Evolutionary conservation across 2,888 invertebrate genomes (phyloP).

Genomic region (Candidula unifasciata): DNA sequence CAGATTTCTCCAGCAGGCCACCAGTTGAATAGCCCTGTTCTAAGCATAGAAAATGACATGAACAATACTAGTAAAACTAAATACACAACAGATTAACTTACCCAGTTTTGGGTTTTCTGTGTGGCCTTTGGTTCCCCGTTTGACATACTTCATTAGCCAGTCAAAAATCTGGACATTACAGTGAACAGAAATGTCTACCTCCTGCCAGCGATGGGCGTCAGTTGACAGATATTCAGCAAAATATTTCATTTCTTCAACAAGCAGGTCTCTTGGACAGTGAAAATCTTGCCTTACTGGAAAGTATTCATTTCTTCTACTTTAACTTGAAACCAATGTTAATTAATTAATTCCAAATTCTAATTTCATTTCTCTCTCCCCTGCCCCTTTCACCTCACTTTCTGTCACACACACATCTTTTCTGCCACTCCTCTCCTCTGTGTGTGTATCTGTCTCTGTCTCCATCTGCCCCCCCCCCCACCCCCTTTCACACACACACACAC

Average conservation of each 20-base stretch:
- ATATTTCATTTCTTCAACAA: slow-evolving; percentile 95
- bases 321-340: neutral
- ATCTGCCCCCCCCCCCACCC: too few relatives aligned
- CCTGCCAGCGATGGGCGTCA: slow-evolving; percentile 81
- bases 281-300: slow-evolving; percentile 88
- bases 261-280: slow-evolving; percentile 89
- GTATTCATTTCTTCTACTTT: neutral
- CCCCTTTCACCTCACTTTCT: too few relatives aligned
- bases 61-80: too few relatives aligned
- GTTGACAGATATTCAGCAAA: slow-evolving; percentile 81
- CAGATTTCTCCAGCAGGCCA: too few relatives aligned
- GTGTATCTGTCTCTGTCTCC: too few relatives aligned
- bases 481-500: too few relatives aligned
- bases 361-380: neutral
- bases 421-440: too few relatives aligned
- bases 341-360: too few relatives aligned
- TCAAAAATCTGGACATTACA: slow-evolving; percentile 97
- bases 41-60: too few relatives aligned
- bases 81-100: slow-evolving; percentile 47
- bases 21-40: too few relatives aligned
- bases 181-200: slow-evolving; percentile 97
- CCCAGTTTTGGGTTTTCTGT: slow-evolving; percentile 69
- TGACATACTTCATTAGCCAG: slow-evolving; percentile 98
- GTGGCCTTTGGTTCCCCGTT: slow-evolving; percentile 77
- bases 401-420: too few relatives aligned